Base-by-base conservation (phyloP, 35 echinoderm and acorn worm genomes). In the Ophiothrix spiculata region DNA sequence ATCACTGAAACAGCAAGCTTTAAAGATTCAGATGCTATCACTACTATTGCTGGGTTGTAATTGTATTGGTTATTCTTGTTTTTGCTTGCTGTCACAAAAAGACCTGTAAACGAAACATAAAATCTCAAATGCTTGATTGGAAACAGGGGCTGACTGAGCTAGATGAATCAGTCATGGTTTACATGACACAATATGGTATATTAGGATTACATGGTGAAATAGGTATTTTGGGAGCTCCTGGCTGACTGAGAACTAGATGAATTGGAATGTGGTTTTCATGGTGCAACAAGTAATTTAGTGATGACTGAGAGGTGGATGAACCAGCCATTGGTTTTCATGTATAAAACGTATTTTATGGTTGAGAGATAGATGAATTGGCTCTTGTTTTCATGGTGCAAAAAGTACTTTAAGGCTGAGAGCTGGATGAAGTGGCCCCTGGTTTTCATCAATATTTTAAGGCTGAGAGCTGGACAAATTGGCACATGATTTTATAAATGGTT, bases 11-110 rank as follows among this genome's bases (percentile, higher is more conserved):
- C 25, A 8, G 28, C 69, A 28, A 83, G 81, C 69, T 83, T 83
- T 14, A 37, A 42, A 19, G 34, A 60, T 32, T 83, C 81, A 16
- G 69, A 36, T 60, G 69, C 33, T 60, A 83, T 1, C 13, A 64
- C 54, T 13, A 83, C 81, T 25, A 31, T 36, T 25, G 63, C 0
- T 15, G 81, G 54, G 54, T 60, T 83, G 81, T 83, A 83, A 60
- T 60, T 83, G 49, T 83, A 83, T 31, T 60, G 11, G 33, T 83
- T 64, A 14, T 83, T 21, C 31, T 83, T 64, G 33, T 83, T 35
- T 60, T 83, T 83, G 11, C 46, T 60, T 28, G 35, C 11, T 37
- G 54, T 60, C 54, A 83, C 54, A 31, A 83, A 32, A 8, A 83
- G 54, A 83, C 35, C 81, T 83, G 32, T 1, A 45, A 56, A 8